Percentiles rank a stretch among this genome's conserved stretches.
Conservation (phyloP, 53 echinoderm and acorn worm genomes). For the Luidia sarsii region DNA sequence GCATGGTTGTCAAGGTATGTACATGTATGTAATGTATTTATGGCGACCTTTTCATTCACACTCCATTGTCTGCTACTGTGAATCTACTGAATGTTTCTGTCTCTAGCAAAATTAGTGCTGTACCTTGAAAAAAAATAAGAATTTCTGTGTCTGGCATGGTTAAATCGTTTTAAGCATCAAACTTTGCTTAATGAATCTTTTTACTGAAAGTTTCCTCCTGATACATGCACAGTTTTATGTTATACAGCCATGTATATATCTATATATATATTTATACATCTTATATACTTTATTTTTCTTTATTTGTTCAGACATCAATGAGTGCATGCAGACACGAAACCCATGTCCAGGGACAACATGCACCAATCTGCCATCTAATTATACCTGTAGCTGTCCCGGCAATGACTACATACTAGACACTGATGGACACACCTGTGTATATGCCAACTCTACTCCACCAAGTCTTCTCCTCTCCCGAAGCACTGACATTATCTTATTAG, state of each 20-base stretch:
- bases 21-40: too few species aligned
- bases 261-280: too few species aligned
- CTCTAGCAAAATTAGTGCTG: background rate
- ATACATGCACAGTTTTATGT: too few species aligned
- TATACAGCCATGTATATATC: too few species aligned
- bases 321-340: conserved; percentile 12
- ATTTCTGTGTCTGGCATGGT: too few species aligned
- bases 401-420: background rate
- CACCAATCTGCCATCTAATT: conserved; percentile 13
- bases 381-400: conserved; percentile 20
- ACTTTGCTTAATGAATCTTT: too few species aligned
- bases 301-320: conserved; percentile 8
- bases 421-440: conserved; percentile 19
- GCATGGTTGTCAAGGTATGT: conserved; percentile 29
- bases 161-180: too few species aligned
- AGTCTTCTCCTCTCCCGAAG: background rate
- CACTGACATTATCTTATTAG: background rate
- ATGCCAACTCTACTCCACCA: background rate
- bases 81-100: too few species aligned
- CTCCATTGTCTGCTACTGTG: background rate
- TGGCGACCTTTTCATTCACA: too few species aligned
- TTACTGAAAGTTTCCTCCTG: too few species aligned
- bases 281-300: too few species aligned
- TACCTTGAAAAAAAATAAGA: background rate
- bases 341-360: conserved; percentile 26